Evolutionary conservation across 2,888 invertebrate genomes (phyloP).

Genomic region (Andrena chrysosceles): DNA sequence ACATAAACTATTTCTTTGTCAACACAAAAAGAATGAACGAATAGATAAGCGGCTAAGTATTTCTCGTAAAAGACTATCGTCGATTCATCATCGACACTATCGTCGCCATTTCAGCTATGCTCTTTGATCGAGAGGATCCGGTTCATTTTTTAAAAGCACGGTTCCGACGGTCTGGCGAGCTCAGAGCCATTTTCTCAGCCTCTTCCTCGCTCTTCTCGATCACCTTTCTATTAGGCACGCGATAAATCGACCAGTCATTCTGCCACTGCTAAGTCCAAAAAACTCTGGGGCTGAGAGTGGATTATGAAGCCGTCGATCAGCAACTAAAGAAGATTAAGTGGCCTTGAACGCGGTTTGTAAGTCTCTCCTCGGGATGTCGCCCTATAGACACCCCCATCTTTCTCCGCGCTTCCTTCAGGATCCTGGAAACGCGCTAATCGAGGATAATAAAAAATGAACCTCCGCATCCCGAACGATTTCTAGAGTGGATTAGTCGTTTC

Average conservation of each 20-base stretch:
- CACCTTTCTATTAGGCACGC: conserved; percentile 66
- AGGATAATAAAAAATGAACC: conserved; percentile 39
- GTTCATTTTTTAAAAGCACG: conserved; percentile 60
- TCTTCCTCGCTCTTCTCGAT: conserved; percentile 36
- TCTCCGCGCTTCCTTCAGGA: conserved; percentile 44
- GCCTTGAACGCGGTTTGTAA: conserved; percentile 63
- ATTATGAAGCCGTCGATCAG: conserved; percentile 73
- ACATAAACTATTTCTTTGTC: conserved; percentile 11
- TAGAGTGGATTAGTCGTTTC: conserved; percentile 24
- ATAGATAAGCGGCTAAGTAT: neutral
- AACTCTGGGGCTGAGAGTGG: conserved; percentile 59
- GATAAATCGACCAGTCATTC: conserved; percentile 72
- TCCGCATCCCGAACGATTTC: neutral
- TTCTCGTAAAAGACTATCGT: conserved; percentile 5
- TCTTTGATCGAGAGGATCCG: conserved; percentile 29
- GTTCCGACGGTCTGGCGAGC: conserved; percentile 20
- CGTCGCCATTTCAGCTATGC: conserved; percentile 32
- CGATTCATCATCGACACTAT: conserved; percentile 52
- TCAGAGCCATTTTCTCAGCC: neutral
- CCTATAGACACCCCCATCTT: conserved; percentile 31
- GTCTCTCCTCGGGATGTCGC: conserved; percentile 44
- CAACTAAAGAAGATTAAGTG: conserved; percentile 72
- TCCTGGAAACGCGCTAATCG: conserved; percentile 32
- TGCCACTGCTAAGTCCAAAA: conserved; percentile 63
- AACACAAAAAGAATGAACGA: conserved; percentile 12